Evolutionary conservation across 2,797 vertebrate species (phyloP).

Genomic region (Chelon auratus): DNA sequence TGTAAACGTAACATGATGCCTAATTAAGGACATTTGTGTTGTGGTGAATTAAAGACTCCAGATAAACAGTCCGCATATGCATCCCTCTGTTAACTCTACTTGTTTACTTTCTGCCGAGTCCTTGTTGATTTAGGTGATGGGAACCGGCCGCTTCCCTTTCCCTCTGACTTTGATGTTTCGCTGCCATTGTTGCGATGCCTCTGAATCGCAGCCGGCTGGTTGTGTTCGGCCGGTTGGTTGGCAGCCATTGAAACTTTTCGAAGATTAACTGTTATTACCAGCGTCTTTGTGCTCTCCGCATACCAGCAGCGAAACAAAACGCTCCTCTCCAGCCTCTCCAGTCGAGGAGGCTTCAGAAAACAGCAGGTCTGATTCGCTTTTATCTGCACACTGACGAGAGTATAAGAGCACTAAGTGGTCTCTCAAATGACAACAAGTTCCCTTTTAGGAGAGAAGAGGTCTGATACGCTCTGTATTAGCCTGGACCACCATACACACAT

Average conservation of each 20-base stretch:
- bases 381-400: constrained; percentile 67
- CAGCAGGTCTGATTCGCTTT: constrained; percentile 74
- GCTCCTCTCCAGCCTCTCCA: constrained; percentile 74
- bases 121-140: constrained; percentile 73
- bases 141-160: constrained; percentile 58
- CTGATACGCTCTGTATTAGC: constrained; percentile 53
- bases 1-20: constrained; percentile 1
- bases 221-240: constrained; percentile 43
- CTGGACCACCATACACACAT: constrained; percentile 24
- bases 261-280: constrained; percentile 82
- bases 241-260: constrained; percentile 73
- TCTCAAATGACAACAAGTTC: constrained; percentile 73
- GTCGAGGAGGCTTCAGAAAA: constrained; percentile 80
- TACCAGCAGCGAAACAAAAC: constrained; percentile 76
- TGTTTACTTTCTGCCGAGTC: constrained; percentile 55
- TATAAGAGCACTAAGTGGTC: constrained; percentile 67
- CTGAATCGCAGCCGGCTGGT: constrained; percentile 54
- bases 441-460: constrained; percentile 67
- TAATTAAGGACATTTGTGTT: constrained; percentile 3
- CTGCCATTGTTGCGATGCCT: constrained; percentile 55
- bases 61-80: neutral
- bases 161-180: constrained; percentile 58
- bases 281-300: constrained; percentile 75
- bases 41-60: constrained; percentile 7
- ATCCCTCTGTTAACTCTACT: constrained; percentile 1